Base-by-base conservation (phyloP, 2,888 invertebrate genomes). In the Amorpha juglandis region DNA sequence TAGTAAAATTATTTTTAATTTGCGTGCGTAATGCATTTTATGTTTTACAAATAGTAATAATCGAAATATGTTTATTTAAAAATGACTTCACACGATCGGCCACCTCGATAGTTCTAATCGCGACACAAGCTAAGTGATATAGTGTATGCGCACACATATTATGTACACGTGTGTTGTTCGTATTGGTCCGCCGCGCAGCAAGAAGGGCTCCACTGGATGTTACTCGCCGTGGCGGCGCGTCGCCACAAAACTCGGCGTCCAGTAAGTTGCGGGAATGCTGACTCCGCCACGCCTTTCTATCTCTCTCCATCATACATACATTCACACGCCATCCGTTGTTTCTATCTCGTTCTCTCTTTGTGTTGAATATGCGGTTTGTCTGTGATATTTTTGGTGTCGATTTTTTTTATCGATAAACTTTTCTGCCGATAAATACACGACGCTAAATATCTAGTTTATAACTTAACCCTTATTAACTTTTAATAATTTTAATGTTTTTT, bases 211-310 rank as follows among this genome's bases (percentile, higher is more conserved):
- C 86, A 91, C 95, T 84, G 95, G 95, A 90, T 96, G 96, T 95
- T 97, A 97, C 95, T 97, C 97, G 90, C 98, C 97, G 94, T 98
- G 98, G 98, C 96, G 97, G 88, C 96, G 97, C 94, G 98, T 98
- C 92, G 98, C 98, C 92, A 97, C 97, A 94, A 98, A 97, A 94
- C 96, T 98, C 90, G 97, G 98, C 96, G 97, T 98, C 94, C 97
- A 97, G 97, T 98, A 97, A 97, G 98, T 97, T 71, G 79, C 82
- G 82, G 83, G 87, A 86, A 87, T 84, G 86, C 75, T 79, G 79
- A 76, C 75, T 77, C 81, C 82, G 79, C 83, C 83, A 82, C 83
- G 83, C 81, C 86, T 86, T 81, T 87, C 81, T 86, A 82, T 82
- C 78, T 83, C 84, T 87, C 80, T 86, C 82, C 83, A 65, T 65